Evolutionary conservation across 2,797 vertebrate genomes (phyloP).

Genomic region (Centroberyx gerrardi): DNA sequence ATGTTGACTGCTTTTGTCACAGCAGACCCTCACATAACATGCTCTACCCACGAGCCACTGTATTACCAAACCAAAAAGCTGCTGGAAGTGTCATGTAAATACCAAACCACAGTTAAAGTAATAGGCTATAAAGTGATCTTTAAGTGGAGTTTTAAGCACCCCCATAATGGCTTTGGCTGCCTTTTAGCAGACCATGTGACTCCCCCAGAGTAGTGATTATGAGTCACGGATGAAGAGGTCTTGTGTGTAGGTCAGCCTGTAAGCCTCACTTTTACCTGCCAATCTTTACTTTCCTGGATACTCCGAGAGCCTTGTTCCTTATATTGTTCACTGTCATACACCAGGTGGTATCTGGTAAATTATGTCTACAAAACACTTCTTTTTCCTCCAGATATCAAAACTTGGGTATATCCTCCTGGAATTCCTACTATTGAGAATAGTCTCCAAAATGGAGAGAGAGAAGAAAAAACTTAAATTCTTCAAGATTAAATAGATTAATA

Average conservation of each 20-base stretch:
- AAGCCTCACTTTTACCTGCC: slow-evolving; percentile 99
- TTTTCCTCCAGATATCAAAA: slow-evolving; percentile 85
- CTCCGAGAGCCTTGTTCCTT: slow-evolving; percentile 92
- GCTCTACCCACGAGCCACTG: slow-evolving; percentile 84
- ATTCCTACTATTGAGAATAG: slow-evolving; percentile 65
- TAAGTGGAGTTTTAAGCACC: slow-evolving; percentile 99
- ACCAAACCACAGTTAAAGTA: slow-evolving; percentile 99
- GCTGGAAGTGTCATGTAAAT: slow-evolving; percentile 99
- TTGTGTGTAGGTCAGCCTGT: slow-evolving; percentile 96
- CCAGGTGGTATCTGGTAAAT: slow-evolving; percentile 95
- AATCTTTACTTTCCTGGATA: slow-evolving; percentile 95
- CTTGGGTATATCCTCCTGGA: slow-evolving; percentile 61
- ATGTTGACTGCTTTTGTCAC: slow-evolving; percentile 89
- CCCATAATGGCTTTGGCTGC: slow-evolving; percentile 98
- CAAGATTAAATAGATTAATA: slow-evolving; percentile 28
- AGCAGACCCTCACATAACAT: slow-evolving; percentile 76
- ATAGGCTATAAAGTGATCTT: slow-evolving; percentile 99
- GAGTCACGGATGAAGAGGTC: slow-evolving; percentile 99
- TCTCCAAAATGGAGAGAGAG: slow-evolving; percentile 40
- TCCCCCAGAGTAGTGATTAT: slow-evolving; percentile 99
- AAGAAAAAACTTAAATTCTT: slow-evolving; percentile 9
- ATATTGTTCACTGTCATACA: slow-evolving; percentile 95
- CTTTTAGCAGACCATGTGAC: slow-evolving; percentile 98
- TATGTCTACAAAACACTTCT: slow-evolving; percentile 93
- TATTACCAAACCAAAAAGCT: slow-evolving; percentile 97